A percentile compares a stretch with the other conserved stretches of the same genome.
phyloP scores from a whole-genome alignment of 2,888 invertebrate species.

The Andrena flavipes region DNA sequence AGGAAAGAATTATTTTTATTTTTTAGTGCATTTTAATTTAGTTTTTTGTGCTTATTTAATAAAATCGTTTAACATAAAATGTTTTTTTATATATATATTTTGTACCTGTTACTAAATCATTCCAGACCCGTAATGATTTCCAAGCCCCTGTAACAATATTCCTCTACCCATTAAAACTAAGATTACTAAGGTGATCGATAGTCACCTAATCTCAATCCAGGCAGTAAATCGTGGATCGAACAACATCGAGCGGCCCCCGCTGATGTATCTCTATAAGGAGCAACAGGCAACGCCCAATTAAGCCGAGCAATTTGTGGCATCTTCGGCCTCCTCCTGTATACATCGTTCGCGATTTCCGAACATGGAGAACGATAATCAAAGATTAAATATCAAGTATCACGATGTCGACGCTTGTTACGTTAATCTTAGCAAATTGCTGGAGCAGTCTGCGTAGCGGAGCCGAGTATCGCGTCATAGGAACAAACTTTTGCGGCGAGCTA shows the following conservation, averaged over 20 bases:
- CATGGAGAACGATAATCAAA: constrained; percentile 61
- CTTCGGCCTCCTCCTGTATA: constrained; percentile 46
- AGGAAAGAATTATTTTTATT: too few relatives aligned
- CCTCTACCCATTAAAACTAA: background rate
- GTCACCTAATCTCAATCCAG: background rate
- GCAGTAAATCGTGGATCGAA: constrained; percentile 25
- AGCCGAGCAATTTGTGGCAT: constrained; percentile 68
- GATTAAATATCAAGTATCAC: constrained; percentile 61
- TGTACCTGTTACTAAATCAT: too few relatives aligned
- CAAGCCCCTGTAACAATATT: background rate
- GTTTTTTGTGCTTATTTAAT: too few relatives aligned
- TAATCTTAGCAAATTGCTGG: constrained; percentile 1
- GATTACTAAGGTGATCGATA: background rate
- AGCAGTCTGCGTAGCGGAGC: background rate
- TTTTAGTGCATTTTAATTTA: too few relatives aligned
- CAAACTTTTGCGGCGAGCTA: constrained; percentile 5
- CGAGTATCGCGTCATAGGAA: background rate
- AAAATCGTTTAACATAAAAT: too few relatives aligned
- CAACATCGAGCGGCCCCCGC: constrained; percentile 33
- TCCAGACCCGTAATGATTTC: background rate
- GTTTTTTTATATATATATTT: too few relatives aligned
- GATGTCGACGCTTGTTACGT: constrained; percentile 40
- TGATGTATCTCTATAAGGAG: constrained; percentile 58
- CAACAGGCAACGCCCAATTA: constrained; percentile 71
- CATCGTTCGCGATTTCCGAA: constrained; percentile 55